Percentiles rank a stretch among this genome's conserved stretches.
These are phyloP conservation scores for Nasonia giraulti DNA, from an alignment of 1,140 invertebrate species.

Conservation along the genomic window DNA sequence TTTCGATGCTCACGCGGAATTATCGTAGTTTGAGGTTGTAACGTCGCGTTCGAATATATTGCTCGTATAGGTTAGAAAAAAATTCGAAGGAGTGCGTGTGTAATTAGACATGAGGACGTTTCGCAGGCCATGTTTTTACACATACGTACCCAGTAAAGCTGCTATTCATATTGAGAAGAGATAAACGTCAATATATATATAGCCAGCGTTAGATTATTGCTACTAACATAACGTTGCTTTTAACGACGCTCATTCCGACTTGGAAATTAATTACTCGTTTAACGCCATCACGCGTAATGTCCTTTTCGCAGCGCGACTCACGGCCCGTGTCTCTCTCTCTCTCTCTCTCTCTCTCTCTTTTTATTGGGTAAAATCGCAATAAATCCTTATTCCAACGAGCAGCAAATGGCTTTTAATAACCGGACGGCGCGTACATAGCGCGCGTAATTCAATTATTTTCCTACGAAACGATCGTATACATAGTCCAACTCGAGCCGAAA, in stretches of 20 bases:
- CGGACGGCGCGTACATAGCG: too few species aligned
- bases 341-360: background rate
- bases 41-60: too few species aligned
- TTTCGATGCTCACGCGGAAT: too few species aligned
- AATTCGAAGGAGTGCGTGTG: slow-evolving; percentile 9
- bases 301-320: background rate
- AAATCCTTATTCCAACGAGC: background rate
- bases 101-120: slow-evolving; percentile 26
- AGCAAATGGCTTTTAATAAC: background rate
- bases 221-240: too few species aligned
- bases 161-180: background rate
- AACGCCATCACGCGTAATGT: background rate
- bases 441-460: too few species aligned
- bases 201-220: background rate
- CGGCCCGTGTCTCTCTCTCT: too few species aligned
- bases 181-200: background rate
- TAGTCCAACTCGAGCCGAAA: too few species aligned
- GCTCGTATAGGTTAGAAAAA: background rate
- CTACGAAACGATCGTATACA: too few species aligned
- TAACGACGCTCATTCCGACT: too few species aligned
- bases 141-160: background rate
- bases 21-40: too few species aligned
- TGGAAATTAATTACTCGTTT: background rate
- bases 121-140: slow-evolving; percentile 28
- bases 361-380: background rate